Base-by-base conservation (phyloP, 2,113 vertebrate species). In the Halichoerus grypus region DNA sequence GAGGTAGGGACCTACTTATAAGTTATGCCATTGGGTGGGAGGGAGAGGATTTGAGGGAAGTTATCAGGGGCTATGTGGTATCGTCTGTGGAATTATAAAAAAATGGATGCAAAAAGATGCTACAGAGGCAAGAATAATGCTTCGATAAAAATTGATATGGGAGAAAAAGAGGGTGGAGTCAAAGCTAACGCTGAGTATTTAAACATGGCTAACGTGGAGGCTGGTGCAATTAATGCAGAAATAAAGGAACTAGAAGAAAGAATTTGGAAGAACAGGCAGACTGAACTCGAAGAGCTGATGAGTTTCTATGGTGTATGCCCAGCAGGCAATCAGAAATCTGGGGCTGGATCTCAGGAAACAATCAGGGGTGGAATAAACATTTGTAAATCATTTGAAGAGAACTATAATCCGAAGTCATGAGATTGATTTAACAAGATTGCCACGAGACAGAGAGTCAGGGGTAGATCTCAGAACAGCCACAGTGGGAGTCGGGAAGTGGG, bases 11-110 rank as follows among this genome's bases (percentile, higher is more conserved):
- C 9, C 80, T 51, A 2, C 7, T 83, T 33, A 8, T 21, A 57
- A 53, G 10, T 84, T 57, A 4, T 39, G n/a, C 28, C 24, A 39
- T 7, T 36, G 57, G 1, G 21, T 1, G 51, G 0, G 2, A 55
- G 46, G 39, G 8, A 89, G 4, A 31, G 2, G 3, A 24, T 31
- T 18, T 46, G 3, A 65, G 24, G 3, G 5, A 42, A 67, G 49
- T 28, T 42, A 33, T 8, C 7, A 92, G n/a, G 33, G 4, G 18
- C 3, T 83, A 5, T 0, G 2, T 2, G 5, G 6, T 31, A 26
- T 31, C 31, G 4, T 55, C 11, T 71, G 11, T 19, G 16, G 1
- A 9, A n/a, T 46, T 57, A 53, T 21, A 36, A 49, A 71, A 71
- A 81, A 76, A 36, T 4, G 12, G 3, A 61, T 8, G 3, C 2